Evolutionary conservation across 2,888 invertebrate species (phyloP), one percentile per base, ranked within the genome.

Genomic region (Eucriotettix oculatus): DNA sequence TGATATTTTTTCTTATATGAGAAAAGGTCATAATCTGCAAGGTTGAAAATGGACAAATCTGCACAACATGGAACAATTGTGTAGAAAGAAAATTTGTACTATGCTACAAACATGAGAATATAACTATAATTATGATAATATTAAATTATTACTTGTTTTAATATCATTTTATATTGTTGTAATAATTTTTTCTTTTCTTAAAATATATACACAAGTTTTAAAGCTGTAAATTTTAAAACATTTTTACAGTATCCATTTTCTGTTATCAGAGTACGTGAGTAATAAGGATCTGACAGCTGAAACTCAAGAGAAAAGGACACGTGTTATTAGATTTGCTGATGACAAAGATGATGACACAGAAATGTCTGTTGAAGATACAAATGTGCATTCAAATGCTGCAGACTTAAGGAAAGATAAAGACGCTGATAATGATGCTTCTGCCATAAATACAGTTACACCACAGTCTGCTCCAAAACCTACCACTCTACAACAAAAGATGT

Each of bases 401-500:
- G 29, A 29, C 7, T 29, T 54, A 58, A 62, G 58, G 62, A 65
- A 64, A 29, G 67, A 65, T 53, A 66, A 65, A 11, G 66, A 66
- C 10, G 64, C 65, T 11, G 61, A 60, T 9, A 60, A 59, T 43
- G 65, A 58, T 16, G 65, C 61, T 29, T 56, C 61, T 16, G 65
- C 62, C 16, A 60, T 60, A 42, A 59, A 62, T 54, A 53, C 58
- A 10, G 1, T 10, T 63, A 62, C 44, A 62, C 62, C 64, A 10
- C 53, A 56, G 9, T 1, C 16, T 62, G 63, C 57, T 61, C 63
- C 64, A 10, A 87, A 87, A 70, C 87, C 88, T 0, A 87, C 87
- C 1, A 84, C 87, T 0, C 71, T 92, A 43, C 91, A 92, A 69
- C 88, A 90, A 68, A 84, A 88, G 66, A 91, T 91, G 90, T 75